These are phyloP conservation scores for Tetraneura akinire DNA, from an alignment of 1,140 invertebrate species.

Conservation along the genomic window DNA sequence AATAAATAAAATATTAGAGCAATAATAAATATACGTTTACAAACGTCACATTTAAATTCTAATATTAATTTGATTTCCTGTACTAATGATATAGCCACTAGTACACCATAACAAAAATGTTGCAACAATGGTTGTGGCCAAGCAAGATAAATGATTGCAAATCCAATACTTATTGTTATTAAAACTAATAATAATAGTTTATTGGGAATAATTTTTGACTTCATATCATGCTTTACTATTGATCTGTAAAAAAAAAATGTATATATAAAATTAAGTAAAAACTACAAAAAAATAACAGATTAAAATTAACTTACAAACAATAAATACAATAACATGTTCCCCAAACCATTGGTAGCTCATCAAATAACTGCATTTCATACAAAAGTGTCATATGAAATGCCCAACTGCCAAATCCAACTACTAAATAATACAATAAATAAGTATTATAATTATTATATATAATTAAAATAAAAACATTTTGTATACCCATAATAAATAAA, in stretches of 20 bases:
- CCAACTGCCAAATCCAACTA: slow-evolving; percentile 56
- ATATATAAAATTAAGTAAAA: neutral
- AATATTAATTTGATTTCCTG: slow-evolving; percentile 54
- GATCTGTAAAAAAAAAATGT: slow-evolving; percentile 21
- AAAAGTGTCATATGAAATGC: slow-evolving; percentile 57
- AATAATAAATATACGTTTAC: slow-evolving; percentile 54
- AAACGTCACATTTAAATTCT: slow-evolving; percentile 53
- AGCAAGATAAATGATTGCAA: slow-evolving; percentile 55
- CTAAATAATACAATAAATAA: slow-evolving; percentile 52
- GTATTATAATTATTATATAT: neutral
- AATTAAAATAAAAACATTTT: neutral
- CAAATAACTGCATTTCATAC: slow-evolving; percentile 57
- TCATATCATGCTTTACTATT: slow-evolving; percentile 39
- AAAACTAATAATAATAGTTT: slow-evolving; percentile 32
- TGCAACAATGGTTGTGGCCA: slow-evolving; percentile 56
- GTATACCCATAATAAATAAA: slow-evolving; percentile 55
- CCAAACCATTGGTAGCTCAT: slow-evolving; percentile 57
- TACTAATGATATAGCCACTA: slow-evolving; percentile 54
- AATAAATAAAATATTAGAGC: slow-evolving; percentile 55
- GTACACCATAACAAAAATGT: slow-evolving; percentile 55
- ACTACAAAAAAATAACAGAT: neutral
- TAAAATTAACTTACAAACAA: slow-evolving; percentile 54
- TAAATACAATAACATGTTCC: slow-evolving; percentile 56
- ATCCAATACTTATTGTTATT: slow-evolving; percentile 49
- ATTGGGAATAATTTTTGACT: slow-evolving; percentile 25